Percentiles rank a stretch among this genome's conserved stretches.
phyloP scores from a whole-genome alignment of 2,888 invertebrate species.

The Ypsolopha scabrella region DNA sequence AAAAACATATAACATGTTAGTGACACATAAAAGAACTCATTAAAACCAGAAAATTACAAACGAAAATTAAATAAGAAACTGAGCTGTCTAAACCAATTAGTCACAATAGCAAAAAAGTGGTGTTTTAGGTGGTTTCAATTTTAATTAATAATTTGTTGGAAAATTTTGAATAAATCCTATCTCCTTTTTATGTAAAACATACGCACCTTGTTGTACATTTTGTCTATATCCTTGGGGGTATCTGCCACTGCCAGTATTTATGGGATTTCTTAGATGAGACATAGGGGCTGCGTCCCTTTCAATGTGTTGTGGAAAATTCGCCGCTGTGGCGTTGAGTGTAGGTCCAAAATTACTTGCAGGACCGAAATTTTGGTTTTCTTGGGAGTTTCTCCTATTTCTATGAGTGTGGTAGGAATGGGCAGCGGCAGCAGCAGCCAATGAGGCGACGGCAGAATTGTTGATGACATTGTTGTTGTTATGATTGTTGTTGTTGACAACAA shows the following conservation, averaged over 20 bases:
- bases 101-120: conserved; percentile 56
- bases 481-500: conserved; percentile 67
- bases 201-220: conserved; percentile 66
- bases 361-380: conserved; percentile 53
- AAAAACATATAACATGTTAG: conserved; percentile 31
- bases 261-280: conserved; percentile 56
- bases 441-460: conserved; percentile 64
- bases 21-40: conserved; percentile 21
- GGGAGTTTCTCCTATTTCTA: conserved; percentile 58
- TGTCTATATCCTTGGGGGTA: conserved; percentile 59
- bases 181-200: conserved; percentile 34
- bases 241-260: conserved; percentile 57
- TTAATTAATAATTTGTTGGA: conserved; percentile 19
- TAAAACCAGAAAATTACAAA: conserved; percentile 27
- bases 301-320: conserved; percentile 49
- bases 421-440: conserved; percentile 60
- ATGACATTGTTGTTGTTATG: conserved; percentile 66
- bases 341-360: conserved; percentile 54
- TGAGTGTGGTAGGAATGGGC: conserved; percentile 62
- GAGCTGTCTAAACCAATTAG: conserved; percentile 63
- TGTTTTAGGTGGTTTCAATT: conserved; percentile 39
- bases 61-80: conserved; percentile 23
- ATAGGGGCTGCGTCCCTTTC: conserved; percentile 60
- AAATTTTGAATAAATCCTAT: conserved; percentile 33
- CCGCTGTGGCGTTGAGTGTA: conserved; percentile 53